Evolutionary conservation across 2,888 invertebrate genomes (phyloP), one percentile per base, ranked within the genome.

Genomic region (Onchidella celtica): DNA sequence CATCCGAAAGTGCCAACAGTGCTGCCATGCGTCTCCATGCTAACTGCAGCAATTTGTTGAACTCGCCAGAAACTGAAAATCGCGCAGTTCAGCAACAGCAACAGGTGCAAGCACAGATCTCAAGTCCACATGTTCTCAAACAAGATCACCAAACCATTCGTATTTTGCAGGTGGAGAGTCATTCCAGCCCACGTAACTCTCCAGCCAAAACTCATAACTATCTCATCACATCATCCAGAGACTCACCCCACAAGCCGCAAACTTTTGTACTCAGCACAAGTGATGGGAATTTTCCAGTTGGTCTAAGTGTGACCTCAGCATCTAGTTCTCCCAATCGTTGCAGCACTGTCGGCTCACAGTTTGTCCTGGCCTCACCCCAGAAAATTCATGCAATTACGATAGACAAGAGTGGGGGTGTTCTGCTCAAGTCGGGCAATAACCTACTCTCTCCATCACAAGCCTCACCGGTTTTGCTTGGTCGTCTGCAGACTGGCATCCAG

Each of bases 391-490:
- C 80, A 2, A 63, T 81, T 24, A 66, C 79, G 0, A 75, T 69
- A 34, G 76, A 81, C 59, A 81, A 76, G 32, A 75, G 57, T 57
- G 81, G 81, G 17, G 38, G 69, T 9, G 81, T 76, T 24, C 59
- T 81, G 6, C 38, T 75, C 21, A 81, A 76, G 34, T 63, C 75
- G n/a, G 82, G 73, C 40, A 73, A 74, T 61, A 78, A 47, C 74
- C 63, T 74, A 9, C 38, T 81, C 14, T 84, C 87, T 32, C 87
- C 89, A 14, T 89, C 89, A 0, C 86, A 87, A 24, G 87, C 85
- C 32, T 89, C 90, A 6, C 89, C 90, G 9, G 88, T 90, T 36
- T 81, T 90, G 59, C 88, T 89, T 9, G 89, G 89, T 72, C 89
- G 89, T 79, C 85, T 90, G 55, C 84, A 85, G 47, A 84, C 83